Evolutionary conservation across 2,888 invertebrate genomes (phyloP).

Genomic region (Nasonia oneida): DNA sequence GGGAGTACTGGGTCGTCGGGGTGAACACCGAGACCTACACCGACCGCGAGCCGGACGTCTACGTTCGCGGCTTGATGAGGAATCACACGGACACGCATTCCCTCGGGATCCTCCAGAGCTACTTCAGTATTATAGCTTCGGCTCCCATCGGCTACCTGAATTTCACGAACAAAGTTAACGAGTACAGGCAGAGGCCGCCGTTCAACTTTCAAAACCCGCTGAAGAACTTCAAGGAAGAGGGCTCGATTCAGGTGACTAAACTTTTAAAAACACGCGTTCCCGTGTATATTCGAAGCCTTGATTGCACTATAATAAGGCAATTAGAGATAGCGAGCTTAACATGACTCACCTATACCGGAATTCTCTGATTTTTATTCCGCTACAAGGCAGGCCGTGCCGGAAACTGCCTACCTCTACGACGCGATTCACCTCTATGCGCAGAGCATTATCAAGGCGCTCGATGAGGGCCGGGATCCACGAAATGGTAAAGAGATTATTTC

Average conservation of each 20-base stretch:
- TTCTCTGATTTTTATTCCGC: slow-evolving; percentile 65
- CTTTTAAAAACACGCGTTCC: background rate
- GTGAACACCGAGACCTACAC: slow-evolving; percentile 95
- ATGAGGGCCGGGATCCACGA: slow-evolving; percentile 84
- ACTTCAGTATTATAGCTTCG: slow-evolving; percentile 91
- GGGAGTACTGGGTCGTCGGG: slow-evolving; percentile 97
- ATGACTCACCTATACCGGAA: slow-evolving; percentile 54
- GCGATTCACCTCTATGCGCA: slow-evolving; percentile 95
- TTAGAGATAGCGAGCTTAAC: slow-evolving; percentile 35
- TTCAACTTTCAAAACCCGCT: slow-evolving; percentile 93
- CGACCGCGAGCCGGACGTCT: slow-evolving; percentile 87
- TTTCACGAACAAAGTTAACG: slow-evolving; percentile 89
- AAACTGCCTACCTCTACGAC: slow-evolving; percentile 96
- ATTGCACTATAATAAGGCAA: background rate
- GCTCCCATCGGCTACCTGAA: slow-evolving; percentile 86
- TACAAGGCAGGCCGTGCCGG: slow-evolving; percentile 87
- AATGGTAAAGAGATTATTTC: slow-evolving; percentile 92
- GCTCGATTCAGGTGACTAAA: slow-evolving; percentile 60
- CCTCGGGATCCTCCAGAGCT: slow-evolving; percentile 88
- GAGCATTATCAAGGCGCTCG: slow-evolving; percentile 87
- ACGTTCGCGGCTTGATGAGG: slow-evolving; percentile 88
- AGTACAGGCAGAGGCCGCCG: slow-evolving; percentile 90
- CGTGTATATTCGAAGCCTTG: too few relatives aligned
- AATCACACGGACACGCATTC: slow-evolving; percentile 80
- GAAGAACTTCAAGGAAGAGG: slow-evolving; percentile 66